A percentile compares a stretch with the other conserved stretches of the same genome.
phyloP scores from a whole-genome alignment of 2,888 invertebrate species.

The Salticus scenicus region DNA sequence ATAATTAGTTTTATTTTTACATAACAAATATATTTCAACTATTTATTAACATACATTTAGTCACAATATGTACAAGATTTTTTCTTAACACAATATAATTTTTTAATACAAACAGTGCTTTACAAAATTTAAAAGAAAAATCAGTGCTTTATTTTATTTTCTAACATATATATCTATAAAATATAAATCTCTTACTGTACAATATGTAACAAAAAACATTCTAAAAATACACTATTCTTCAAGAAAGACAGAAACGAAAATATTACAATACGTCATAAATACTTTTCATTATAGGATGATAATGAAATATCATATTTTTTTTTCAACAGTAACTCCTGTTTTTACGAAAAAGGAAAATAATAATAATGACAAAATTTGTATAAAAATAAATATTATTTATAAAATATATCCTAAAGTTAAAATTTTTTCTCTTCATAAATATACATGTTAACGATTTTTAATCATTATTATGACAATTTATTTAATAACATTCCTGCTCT shows the following conservation, averaged over 20 bases:
- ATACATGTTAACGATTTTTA: no score
- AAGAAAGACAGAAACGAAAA: not conserved
- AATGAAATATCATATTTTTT: no score
- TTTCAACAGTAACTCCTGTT: no score
- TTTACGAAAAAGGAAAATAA: no score
- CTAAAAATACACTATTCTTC: not conserved
- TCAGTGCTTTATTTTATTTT: constrained; percentile 36
- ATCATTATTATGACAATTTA: no score
- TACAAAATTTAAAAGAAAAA: constrained; percentile 32
- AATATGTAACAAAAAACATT: constrained; percentile 41
- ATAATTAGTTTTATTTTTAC: constrained; percentile 12
- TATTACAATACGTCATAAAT: not conserved
- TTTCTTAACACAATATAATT: constrained; percentile 30
- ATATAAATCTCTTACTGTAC: constrained; percentile 64
- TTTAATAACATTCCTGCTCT: no score
- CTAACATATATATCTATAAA: constrained; percentile 38
- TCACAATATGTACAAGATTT: constrained; percentile 38
- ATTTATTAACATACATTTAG: not conserved
- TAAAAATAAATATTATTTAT: no score
- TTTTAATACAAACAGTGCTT: constrained; percentile 43
- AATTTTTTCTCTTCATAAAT: no score
- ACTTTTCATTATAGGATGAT: not conserved
- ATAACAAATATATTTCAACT: constrained; percentile 11
- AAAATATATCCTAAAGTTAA: no score
- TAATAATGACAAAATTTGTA: no score